phyloP scores from a whole-genome alignment of 2,888 invertebrate genomes.

The Drosophila monieri region DNA sequence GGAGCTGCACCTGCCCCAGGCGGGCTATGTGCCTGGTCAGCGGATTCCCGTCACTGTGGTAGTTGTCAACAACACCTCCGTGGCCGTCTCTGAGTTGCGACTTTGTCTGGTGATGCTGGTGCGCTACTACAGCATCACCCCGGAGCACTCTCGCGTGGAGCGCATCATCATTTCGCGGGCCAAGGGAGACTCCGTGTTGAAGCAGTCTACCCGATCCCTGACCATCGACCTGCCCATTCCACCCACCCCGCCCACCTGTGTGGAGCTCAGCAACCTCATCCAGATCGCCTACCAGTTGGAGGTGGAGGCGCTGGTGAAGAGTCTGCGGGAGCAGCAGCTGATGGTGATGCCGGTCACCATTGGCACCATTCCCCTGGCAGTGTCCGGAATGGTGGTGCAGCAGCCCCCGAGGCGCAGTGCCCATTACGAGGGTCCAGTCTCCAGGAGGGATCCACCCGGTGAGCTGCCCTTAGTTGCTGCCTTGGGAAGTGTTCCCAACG shows the following conservation, averaged over 20 bases:
- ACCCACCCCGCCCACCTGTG: slow-evolving; percentile 82
- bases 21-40: slow-evolving; percentile 82
- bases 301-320: slow-evolving; percentile 71
- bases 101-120: slow-evolving; percentile 77
- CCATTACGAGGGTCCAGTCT: slow-evolving; percentile 48
- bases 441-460: slow-evolving; percentile 8
- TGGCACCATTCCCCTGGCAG: slow-evolving; percentile 80
- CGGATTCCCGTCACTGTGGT: slow-evolving; percentile 82
- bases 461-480: slow-evolving; percentile 62
- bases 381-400: slow-evolving; percentile 50
- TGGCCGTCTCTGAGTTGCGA: slow-evolving; percentile 69
- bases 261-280: slow-evolving; percentile 73
- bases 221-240: slow-evolving; percentile 75
- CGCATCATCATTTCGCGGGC: slow-evolving; percentile 69
- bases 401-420: slow-evolving; percentile 69
- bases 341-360: slow-evolving; percentile 82
- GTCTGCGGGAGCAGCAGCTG: slow-evolving; percentile 68
- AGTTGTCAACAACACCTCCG: slow-evolving; percentile 86
- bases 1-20: slow-evolving; percentile 76
- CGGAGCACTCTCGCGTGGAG: slow-evolving; percentile 66
- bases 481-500: slow-evolving; percentile 34
- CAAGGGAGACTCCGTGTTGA: slow-evolving; percentile 70
- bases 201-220: slow-evolving; percentile 67
- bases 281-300: slow-evolving; percentile 81
- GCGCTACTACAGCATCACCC: slow-evolving; percentile 68